These are phyloP conservation scores for Eudemis profundana DNA, from an alignment of 2,888 invertebrate genomes.

Conservation along the genomic window DNA sequence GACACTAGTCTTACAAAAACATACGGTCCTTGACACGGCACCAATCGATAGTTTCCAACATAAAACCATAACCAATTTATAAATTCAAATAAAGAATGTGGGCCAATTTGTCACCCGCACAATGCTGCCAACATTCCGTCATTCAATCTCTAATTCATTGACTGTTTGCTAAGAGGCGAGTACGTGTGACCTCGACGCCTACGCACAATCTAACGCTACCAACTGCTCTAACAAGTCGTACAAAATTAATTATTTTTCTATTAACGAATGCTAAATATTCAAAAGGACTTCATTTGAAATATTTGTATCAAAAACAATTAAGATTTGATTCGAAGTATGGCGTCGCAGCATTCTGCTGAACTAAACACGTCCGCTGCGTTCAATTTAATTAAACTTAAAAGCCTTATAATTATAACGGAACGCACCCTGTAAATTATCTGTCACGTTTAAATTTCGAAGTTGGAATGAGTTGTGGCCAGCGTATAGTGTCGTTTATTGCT, in stretches of 20 bases:
- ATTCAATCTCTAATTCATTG: constrained; percentile 73
- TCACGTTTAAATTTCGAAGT: constrained; percentile 51
- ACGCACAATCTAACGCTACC: constrained; percentile 60
- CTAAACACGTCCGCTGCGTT: not conserved
- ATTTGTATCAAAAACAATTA: too few species aligned
- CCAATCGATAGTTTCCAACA: constrained; percentile 35
- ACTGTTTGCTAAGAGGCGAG: constrained; percentile 67
- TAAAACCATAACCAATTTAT: constrained; percentile 35
- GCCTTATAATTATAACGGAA: constrained; percentile 47
- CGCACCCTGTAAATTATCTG: constrained; percentile 45
- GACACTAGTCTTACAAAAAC: not conserved
- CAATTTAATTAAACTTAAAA: constrained; percentile 38
- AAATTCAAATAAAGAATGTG: constrained; percentile 42
- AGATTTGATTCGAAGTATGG: constrained; percentile 3
- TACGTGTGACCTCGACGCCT: constrained; percentile 67
- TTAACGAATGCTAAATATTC: too few species aligned
- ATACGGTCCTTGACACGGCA: constrained; percentile 33
- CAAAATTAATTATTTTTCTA: not conserved
- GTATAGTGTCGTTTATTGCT: constrained; percentile 53
- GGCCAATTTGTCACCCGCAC: constrained; percentile 39
- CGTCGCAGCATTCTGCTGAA: not conserved
- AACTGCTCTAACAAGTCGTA: constrained; percentile 3
- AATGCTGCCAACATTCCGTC: constrained; percentile 50
- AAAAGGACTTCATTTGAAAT: too few species aligned
- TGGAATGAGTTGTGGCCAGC: constrained; percentile 56